phyloP scores from a whole-genome alignment of 2,888 invertebrate species.

The Candidula unifasciata region DNA sequence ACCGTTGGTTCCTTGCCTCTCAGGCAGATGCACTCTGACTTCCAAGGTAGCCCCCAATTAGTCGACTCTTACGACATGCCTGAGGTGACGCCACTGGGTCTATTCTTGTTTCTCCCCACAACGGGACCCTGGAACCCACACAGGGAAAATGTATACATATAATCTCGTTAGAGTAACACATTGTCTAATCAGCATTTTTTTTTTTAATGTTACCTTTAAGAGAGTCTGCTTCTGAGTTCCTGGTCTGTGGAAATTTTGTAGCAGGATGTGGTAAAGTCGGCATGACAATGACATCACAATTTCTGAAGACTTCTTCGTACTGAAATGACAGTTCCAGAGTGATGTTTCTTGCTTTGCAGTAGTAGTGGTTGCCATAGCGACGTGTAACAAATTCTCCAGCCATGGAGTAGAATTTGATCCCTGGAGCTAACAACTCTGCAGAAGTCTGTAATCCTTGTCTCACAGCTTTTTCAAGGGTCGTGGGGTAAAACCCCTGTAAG shows the following conservation, averaged over 20 bases:
- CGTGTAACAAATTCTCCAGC: conserved; percentile 57
- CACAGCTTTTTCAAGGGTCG: conserved; percentile 33
- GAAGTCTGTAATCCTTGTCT: conserved; percentile 24
- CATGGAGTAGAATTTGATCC: conserved; percentile 54
- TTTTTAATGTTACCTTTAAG: conserved; percentile 34
- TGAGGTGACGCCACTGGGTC: too few species aligned
- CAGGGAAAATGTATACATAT: too few species aligned
- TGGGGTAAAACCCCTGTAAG: conserved; percentile 34
- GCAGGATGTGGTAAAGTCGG: conserved; percentile 63
- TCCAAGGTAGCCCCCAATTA: too few species aligned
- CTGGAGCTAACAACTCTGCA: conserved; percentile 9
- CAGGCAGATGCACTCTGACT: too few species aligned
- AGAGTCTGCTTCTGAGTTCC: not conserved
- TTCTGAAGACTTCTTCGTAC: conserved; percentile 61
- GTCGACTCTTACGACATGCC: too few species aligned
- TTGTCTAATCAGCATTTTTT: not conserved
- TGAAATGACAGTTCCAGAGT: conserved; percentile 52
- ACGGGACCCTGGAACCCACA: too few species aligned
- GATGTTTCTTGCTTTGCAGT: conserved; percentile 62
- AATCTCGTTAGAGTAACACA: not conserved
- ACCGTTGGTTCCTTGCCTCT: too few species aligned
- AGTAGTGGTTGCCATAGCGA: conserved; percentile 60
- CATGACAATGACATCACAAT: conserved; percentile 68
- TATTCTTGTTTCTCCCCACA: too few species aligned
- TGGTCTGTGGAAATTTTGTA: conserved; percentile 49